Evolutionary conservation across 2,888 invertebrate genomes (phyloP).

Genomic region (Phortica magna): DNA sequence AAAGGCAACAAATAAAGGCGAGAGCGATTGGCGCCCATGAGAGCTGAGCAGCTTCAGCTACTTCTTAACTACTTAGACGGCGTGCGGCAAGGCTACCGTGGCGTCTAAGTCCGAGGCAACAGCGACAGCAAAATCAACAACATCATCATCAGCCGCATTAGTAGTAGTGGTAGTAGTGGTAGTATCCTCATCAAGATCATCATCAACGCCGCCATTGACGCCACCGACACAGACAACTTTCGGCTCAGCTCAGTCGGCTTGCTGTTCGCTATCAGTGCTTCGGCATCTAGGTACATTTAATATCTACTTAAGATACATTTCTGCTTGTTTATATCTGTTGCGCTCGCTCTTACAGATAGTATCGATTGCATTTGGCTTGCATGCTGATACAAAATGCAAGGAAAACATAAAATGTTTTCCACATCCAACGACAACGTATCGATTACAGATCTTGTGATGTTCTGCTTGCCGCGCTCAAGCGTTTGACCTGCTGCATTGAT

Average conservation of each 20-base stretch:
- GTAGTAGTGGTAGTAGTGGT: neutral
- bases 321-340: constrained; percentile 20
- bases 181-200: constrained; percentile 49
- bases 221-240: constrained; percentile 40
- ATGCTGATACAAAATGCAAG: neutral
- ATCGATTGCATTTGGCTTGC: constrained; percentile 49
- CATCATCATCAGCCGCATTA: constrained; percentile 33
- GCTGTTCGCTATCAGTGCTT: constrained; percentile 57
- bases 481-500: constrained; percentile 52
- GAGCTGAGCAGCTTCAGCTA: constrained; percentile 42
- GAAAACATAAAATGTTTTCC: neutral
- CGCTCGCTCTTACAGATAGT: constrained; percentile 39
- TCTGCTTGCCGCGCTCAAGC: neutral
- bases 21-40: constrained; percentile 52
- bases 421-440: constrained; percentile 22
- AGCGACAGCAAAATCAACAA: constrained; percentile 50
- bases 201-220: constrained; percentile 38
- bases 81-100: constrained; percentile 50
- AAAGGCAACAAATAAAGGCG: constrained; percentile 28
- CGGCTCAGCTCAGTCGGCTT: constrained; percentile 31
- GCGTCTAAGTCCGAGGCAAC: constrained; percentile 62
- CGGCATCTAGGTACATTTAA: constrained; percentile 69
- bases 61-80: constrained; percentile 24
- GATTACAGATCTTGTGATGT: constrained; percentile 25
- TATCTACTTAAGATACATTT: constrained; percentile 69